These are phyloP conservation scores for Hedychridium roseum DNA, from an alignment of 2,888 invertebrate species.

Conservation along the genomic window DNA sequence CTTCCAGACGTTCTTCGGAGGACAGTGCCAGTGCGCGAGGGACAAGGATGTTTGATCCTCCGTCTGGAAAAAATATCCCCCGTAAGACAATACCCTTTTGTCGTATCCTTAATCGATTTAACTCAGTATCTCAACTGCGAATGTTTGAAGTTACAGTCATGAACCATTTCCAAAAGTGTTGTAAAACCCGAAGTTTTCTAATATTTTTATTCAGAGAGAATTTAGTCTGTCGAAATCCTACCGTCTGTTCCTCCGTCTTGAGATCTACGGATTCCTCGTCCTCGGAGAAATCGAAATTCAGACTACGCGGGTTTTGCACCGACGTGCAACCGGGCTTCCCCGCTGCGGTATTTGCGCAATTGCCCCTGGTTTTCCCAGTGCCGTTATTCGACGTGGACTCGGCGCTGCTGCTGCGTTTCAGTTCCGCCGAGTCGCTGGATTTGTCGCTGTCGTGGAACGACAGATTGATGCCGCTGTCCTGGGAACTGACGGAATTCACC, in stretches of 20 bases:
- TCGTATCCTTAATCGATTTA: too few relatives aligned
- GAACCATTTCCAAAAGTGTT: too few relatives aligned
- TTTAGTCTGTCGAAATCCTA: slow-evolving; percentile 20
- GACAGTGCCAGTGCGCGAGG: slow-evolving; percentile 78
- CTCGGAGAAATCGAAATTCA: slow-evolving; percentile 55
- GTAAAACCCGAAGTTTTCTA: slow-evolving; percentile 64
- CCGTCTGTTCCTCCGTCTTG: slow-evolving; percentile 34
- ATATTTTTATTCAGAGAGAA: slow-evolving; percentile 34
- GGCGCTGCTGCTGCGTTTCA: slow-evolving; percentile 56
- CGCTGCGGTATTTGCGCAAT: slow-evolving; percentile 24
- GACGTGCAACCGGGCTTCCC: slow-evolving; percentile 31
- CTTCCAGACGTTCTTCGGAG: slow-evolving; percentile 84
- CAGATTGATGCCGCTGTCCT: slow-evolving; percentile 81
- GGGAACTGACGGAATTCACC: slow-evolving; percentile 76
- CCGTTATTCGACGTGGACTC: slow-evolving; percentile 52
- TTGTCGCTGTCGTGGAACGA: slow-evolving; percentile 76
- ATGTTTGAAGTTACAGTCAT: too few relatives aligned
- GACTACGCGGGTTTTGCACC: too few relatives aligned
- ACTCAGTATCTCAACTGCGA: too few relatives aligned
- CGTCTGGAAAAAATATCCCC: too few relatives aligned
- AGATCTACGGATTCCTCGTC: slow-evolving; percentile 48
- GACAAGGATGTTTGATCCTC: too few relatives aligned
- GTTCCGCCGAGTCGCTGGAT: slow-evolving; percentile 53
- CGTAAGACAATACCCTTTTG: too few relatives aligned
- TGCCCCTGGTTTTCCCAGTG: slow-evolving; percentile 37